phyloP scores from a whole-genome alignment of 1,140 invertebrate species.

The Amphibalanus amphitrite region DNA sequence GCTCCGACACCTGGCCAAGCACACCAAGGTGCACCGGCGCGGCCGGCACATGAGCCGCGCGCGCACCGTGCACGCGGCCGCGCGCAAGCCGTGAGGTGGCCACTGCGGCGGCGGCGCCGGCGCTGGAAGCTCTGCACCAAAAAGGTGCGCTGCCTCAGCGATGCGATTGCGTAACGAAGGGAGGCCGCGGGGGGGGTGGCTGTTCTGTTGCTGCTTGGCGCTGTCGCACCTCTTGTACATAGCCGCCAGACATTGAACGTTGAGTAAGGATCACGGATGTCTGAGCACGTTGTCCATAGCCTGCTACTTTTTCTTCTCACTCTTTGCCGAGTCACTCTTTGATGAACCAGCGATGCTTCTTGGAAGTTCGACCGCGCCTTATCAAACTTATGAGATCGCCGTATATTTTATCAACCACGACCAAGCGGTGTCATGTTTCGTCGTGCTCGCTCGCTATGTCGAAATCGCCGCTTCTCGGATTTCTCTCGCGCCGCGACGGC shows the following conservation, averaged over 20 bases:
- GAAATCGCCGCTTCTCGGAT: not conserved
- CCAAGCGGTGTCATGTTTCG: not conserved
- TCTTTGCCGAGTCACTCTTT: not conserved
- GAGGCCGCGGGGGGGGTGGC: no score
- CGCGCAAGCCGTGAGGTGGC: not conserved
- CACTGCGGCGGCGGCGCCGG: no score
- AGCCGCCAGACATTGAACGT: not conserved
- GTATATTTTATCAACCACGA: no score
- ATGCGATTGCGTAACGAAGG: no score
- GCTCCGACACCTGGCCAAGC: constrained; percentile 82
- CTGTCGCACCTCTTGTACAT: not conserved
- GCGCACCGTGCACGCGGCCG: not conserved
- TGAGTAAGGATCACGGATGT: not conserved
- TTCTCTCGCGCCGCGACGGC: not conserved
- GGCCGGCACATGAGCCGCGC: not conserved
- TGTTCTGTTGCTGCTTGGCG: not conserved
- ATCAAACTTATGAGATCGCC: not conserved
- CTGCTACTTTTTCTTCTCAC: no score
- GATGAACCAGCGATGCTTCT: not conserved
- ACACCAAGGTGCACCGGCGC: constrained; percentile 46
- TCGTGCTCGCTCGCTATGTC: not conserved
- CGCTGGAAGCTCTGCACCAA: not conserved
- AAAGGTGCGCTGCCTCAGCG: no score
- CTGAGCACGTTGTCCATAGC: no score
- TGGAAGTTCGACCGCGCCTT: not conserved